Base-by-base conservation (phyloP, 2,797 vertebrate genomes). In the Tachyglossus aculeatus region DNA sequence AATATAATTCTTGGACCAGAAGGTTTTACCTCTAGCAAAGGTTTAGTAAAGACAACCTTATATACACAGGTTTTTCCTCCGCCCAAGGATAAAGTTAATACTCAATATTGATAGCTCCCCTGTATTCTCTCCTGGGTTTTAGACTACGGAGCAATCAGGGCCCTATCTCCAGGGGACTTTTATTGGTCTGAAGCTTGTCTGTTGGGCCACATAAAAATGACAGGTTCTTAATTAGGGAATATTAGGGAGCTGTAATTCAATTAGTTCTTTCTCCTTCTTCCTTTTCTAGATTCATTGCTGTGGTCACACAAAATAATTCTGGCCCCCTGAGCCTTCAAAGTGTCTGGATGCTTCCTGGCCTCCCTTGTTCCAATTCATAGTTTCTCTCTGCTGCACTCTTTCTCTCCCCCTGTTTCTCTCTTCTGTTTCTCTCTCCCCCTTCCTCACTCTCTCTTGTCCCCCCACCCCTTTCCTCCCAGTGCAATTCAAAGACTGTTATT, bases 1-100 rank as follows among this genome's bases (percentile, higher is more conserved):
- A 70, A 39, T 3, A 6, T 39, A 36, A 31, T 62, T 80, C 16
- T 74, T 51, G 71, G 74, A 53, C n/a, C 43, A 77, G 5, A 66
- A 52, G 15, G 6, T 16, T 7, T 18, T 24, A 40, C 27, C n/a
- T n/a, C n/a, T 52, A 40, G 48, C 21, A 36, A 19, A 40, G 29
- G 13, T 43, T 47, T 59, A 31, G 12, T 32, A 15, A 31, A 48
- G 27, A 19, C 27, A 19, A 15, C 31, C 31, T 48, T 29, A 31
- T 24, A 29, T 9, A 48, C 15, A 48, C 16, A 63, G 31, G 3
- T 8, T 64, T 57, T 48, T 36, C 74, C 11, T 10, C 8, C 31
- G 31, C 13, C 19, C 25, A 60, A 31, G 62, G 7, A 5, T 18
- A 16, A 8, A 21, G n/a, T 15, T 51, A n/a, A n/a, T 37, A 15